Conservation (phyloP, 2,888 invertebrate species). For the Patella depressa region DNA sequence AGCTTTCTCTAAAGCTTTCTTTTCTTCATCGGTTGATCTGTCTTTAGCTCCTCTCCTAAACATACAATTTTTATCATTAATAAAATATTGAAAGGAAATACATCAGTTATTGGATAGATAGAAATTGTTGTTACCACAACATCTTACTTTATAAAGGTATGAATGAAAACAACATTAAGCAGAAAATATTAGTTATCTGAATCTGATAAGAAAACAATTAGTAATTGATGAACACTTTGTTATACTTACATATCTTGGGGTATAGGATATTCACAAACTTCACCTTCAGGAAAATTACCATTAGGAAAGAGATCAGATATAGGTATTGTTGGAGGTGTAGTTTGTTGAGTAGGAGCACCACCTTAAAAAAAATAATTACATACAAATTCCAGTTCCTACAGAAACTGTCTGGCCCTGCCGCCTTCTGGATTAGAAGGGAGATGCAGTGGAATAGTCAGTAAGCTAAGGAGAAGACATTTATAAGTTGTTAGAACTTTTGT, state of each 20-base stretch:
- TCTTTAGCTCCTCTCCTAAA: conserved; percentile 83
- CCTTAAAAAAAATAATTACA: not conserved
- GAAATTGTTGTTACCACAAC: too few relatives aligned
- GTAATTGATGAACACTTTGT: not conserved
- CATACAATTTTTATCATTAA: not conserved
- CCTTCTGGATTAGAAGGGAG: too few relatives aligned
- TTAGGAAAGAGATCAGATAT: conserved; percentile 88
- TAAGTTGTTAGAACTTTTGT: too few relatives aligned
- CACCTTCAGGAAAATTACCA: conserved; percentile 88
- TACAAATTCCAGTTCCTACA: too few relatives aligned
- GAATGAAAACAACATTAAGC: too few relatives aligned
- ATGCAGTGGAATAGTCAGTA: too few relatives aligned
- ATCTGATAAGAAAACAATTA: not conserved
- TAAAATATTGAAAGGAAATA: too few relatives aligned
- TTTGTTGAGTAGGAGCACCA: conserved; percentile 57
- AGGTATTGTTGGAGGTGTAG: conserved; percentile 83
- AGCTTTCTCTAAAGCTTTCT: conserved; percentile 87
- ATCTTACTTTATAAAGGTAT: too few relatives aligned
- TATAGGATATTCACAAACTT: conserved; percentile 87
- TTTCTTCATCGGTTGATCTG: conserved; percentile 81
- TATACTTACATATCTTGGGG: conserved; percentile 79
- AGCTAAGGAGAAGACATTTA: too few relatives aligned
- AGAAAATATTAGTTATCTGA: too few relatives aligned
- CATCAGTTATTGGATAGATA: too few relatives aligned
- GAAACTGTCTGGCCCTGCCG: too few relatives aligned